Evolutionary conservation across 2,113 vertebrate species (phyloP).

Genomic region (Panurus biarmicus): DNA sequence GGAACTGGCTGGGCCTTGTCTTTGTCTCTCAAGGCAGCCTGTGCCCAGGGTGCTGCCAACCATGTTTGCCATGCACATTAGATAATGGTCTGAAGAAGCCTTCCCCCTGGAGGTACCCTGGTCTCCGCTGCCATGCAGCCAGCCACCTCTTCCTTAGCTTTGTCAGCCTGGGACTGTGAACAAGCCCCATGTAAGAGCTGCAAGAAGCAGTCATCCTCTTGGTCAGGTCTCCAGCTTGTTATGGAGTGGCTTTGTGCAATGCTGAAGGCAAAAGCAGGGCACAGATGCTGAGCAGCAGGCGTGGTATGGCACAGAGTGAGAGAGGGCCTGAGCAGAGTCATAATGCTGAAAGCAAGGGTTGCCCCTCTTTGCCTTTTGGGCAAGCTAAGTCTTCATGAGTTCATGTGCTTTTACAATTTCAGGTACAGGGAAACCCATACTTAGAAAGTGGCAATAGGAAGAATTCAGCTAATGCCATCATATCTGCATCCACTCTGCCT

Average conservation of each 20-base stretch:
- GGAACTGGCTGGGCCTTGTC: neutral
- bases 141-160: neutral
- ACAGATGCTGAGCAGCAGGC: neutral
- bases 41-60: neutral
- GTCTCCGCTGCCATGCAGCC: neutral
- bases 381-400: neutral
- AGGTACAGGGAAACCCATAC: neutral
- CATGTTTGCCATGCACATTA: neutral
- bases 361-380: neutral
- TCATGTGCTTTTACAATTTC: neutral
- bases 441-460: neutral
- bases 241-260: neutral
- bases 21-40: neutral
- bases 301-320: neutral
- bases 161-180: neutral
- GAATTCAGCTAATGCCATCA: neutral
- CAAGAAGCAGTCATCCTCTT: neutral
- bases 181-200: neutral
- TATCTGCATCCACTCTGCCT: neutral
- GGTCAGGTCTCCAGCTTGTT: neutral
- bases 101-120: neutral
- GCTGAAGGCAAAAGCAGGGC: neutral
- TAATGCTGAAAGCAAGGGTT: neutral
- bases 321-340: neutral
- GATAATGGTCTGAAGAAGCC: neutral